These are phyloP conservation scores for Argyra leucocephala DNA, from an alignment of 2,888 invertebrate genomes.

Conservation along the genomic window DNA sequence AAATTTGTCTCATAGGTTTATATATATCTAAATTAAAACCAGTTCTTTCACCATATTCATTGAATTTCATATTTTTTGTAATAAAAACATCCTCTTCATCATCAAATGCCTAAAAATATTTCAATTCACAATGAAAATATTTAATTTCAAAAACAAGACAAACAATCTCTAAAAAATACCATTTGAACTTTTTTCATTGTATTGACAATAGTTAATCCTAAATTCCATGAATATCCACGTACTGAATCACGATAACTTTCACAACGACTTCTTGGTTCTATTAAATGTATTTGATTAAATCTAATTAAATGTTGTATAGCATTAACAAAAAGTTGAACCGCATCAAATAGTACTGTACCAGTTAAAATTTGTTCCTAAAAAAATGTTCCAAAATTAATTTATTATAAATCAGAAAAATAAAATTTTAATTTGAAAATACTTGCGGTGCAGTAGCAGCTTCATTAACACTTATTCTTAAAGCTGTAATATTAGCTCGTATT, in stretches of 20 bases:
- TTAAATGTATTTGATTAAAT: neutral
- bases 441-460: neutral
- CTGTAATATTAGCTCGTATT: constrained; percentile 38
- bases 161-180: neutral
- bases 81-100: constrained; percentile 54
- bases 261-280: neutral
- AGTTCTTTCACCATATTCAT: constrained; percentile 51
- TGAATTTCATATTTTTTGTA: constrained; percentile 49
- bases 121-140: too few relatives aligned
- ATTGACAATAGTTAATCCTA: neutral
- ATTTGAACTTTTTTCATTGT: neutral
- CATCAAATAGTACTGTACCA: neutral
- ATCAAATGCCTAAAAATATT: constrained; percentile 34
- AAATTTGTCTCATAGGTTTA: constrained; percentile 40
- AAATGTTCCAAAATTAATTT: neutral
- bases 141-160: too few relatives aligned
- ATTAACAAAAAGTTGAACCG: neutral
- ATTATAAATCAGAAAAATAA: too few relatives aligned
- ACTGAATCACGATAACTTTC: neutral
- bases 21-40: constrained; percentile 1
- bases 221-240: neutral
- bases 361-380: neutral
- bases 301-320: neutral
- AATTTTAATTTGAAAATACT: too few relatives aligned
- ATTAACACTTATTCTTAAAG: constrained; percentile 18